Evolutionary conservation across 1,140 invertebrate species (phyloP), one percentile per base, ranked within the genome.

Genomic region (Nasonia giraulti): DNA sequence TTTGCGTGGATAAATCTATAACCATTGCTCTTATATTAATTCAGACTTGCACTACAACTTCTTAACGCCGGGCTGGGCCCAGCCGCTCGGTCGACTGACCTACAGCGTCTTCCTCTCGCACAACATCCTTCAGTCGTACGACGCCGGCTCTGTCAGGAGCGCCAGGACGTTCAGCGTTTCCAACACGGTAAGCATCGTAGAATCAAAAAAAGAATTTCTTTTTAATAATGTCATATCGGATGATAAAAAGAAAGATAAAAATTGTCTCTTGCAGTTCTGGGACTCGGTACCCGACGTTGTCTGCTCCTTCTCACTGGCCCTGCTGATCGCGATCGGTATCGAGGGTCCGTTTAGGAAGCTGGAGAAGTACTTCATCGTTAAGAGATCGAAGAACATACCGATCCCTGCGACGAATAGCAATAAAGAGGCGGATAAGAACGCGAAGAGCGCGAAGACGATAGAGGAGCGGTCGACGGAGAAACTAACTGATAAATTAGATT

Each of bases 21-120:
- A 40, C 7, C 0, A 40, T 40, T 40, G 7, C 7, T 6, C 7
- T 11, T 50, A 12, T 50, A 14, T 12, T 50, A 17, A 4, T 50
- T 17, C 84, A 91, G 91, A 89, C 82, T 86, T 87, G 37, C 82
- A 89, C 87, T 88, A 89, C 55, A 89, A 89, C 50, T 88, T 91
- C 76, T 87, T 90, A 11, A 90, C 88, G 69, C 85, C 86, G 50
- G 37, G 85, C 47, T 91, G 89, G 91, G 86, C 88, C 44, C 90
- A 91, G 86, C 95, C 95, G 23, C 91, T 96, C 55, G 94, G 94
- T 50, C 93, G 95, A 87, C 90, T 96, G 73, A 95, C 95, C 10
- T 96, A 95, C 89, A 95, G 95, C 85, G 95, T 95, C 84, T 96
- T 95, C 89, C 92, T 96, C 23, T 93, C 95, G 44, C 91, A 91